These are phyloP conservation scores for Oenanthe oenanthe DNA, from an alignment of 2,113 vertebrate species.

Conservation along the genomic window DNA sequence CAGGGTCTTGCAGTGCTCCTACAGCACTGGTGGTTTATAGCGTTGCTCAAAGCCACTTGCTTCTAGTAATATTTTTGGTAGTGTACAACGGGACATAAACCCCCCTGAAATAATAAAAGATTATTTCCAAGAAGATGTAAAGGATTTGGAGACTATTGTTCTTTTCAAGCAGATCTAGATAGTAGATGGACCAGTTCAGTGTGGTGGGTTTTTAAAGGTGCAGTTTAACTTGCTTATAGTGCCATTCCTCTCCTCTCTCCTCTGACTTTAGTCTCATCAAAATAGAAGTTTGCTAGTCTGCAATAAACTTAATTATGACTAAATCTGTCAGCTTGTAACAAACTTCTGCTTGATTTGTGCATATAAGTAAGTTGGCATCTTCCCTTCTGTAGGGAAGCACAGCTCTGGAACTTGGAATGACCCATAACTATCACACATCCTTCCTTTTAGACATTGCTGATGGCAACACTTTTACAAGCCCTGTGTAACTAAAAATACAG, in stretches of 20 bases:
- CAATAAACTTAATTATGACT: neutral
- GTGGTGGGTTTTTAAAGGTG: neutral
- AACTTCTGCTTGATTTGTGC: neutral
- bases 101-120: neutral
- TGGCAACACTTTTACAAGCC: neutral
- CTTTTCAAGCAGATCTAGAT: neutral
- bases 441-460: neutral
- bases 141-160: neutral
- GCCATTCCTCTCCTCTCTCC: neutral
- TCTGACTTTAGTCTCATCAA: neutral
- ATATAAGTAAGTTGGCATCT: neutral
- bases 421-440: neutral
- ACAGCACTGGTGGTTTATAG: neutral
- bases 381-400: neutral
- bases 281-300: neutral
- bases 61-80: neutral
- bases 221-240: neutral
- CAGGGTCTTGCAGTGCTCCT: neutral
- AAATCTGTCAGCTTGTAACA: neutral
- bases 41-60: fast-evolving
- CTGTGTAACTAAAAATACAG: neutral
- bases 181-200: neutral
- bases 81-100: neutral
- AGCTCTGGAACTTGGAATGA: neutral
- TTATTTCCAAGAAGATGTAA: neutral